Evolutionary conservation across 2,888 invertebrate genomes (phyloP), one percentile per base, ranked within the genome.

Genomic region (Xylocampa areola): DNA sequence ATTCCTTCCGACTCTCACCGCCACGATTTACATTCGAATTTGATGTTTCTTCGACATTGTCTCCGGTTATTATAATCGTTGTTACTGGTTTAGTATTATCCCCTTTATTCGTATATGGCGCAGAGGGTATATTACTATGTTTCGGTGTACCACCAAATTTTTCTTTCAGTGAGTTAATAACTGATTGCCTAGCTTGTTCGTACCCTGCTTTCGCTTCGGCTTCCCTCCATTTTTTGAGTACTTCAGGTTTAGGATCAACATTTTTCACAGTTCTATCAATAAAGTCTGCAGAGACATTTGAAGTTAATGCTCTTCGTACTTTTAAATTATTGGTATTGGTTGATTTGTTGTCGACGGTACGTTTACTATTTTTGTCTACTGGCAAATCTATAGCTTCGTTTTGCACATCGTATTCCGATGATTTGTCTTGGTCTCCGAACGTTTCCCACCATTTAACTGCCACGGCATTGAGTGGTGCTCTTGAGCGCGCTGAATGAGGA

Each of bases 151-250:
- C 68, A 58, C 74, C 69, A 73, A 89, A 90, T 87, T 92, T 93
- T 81, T 87, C 85, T 83, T 91, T 92, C 77, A 92, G 83, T 77
- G 91, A 89, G 84, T 89, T 89, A 82, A 92, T 91, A 81, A 93
- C 85, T 33, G 89, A 88, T 71, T 80, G 84, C 74, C 85, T 89
- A 44, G 90, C 88, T 77, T 84, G 86, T 75, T 91, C 91, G 72
- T 88, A 90, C 73, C 81, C 86, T 48, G 79, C 79, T 81, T 81
- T 90, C 23, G 86, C 81, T 80, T 86, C 88, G 43, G 81, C 82
- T 81, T 90, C 89, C 77, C 83, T 88, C 90, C 89, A 91, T 85
- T 89, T 91, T 76, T 84, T 87, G 40, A 92, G 78, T 66, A 92
- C 84, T 76, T 82, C 85, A 60, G 86, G 85, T 79, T 87, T 91